Evolutionary conservation across 2,888 invertebrate species (phyloP).

Genomic region (Stegana nigrithorax): DNA sequence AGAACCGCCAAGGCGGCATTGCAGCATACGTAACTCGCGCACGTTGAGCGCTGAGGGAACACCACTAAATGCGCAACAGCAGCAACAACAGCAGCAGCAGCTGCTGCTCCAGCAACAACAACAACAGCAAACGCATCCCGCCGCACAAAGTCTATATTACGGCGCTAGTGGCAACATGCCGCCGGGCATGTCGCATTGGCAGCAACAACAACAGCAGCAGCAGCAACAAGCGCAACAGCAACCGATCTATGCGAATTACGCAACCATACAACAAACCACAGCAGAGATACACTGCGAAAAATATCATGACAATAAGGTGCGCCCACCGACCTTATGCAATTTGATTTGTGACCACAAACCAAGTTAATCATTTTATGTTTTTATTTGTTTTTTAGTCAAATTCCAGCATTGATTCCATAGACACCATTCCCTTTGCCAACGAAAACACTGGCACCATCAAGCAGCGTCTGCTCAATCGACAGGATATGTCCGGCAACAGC

Average conservation of each 20-base stretch:
- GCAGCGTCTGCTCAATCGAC: slow-evolving; percentile 76
- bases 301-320: slow-evolving; percentile 67
- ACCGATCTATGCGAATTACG: slow-evolving; percentile 68
- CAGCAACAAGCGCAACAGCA: slow-evolving; percentile 56
- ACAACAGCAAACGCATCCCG: slow-evolving; percentile 25
- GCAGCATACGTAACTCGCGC: slow-evolving; percentile 68
- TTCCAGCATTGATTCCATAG: slow-evolving; percentile 92
- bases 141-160: slow-evolving; percentile 47
- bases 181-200: slow-evolving; percentile 47
- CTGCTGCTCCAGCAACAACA: background rate
- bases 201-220: slow-evolving; percentile 46
- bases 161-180: slow-evolving; percentile 20
- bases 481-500: slow-evolving; percentile 60
- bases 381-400: slow-evolving; percentile 76
- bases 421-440: slow-evolving; percentile 96
- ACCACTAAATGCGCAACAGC: slow-evolving; percentile 16
- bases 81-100: slow-evolving; percentile 25
- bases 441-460: slow-evolving; percentile 99
- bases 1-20: slow-evolving; percentile 83
- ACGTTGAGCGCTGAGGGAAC: slow-evolving; percentile 46
- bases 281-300: slow-evolving; percentile 72
- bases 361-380: background rate
- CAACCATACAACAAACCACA: slow-evolving; percentile 72
- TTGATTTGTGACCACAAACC: slow-evolving; percentile 51
- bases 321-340: slow-evolving; percentile 26